Evolutionary conservation across 1,140 invertebrate species (phyloP).

Genomic region (Scaptomyza graminum): DNA sequence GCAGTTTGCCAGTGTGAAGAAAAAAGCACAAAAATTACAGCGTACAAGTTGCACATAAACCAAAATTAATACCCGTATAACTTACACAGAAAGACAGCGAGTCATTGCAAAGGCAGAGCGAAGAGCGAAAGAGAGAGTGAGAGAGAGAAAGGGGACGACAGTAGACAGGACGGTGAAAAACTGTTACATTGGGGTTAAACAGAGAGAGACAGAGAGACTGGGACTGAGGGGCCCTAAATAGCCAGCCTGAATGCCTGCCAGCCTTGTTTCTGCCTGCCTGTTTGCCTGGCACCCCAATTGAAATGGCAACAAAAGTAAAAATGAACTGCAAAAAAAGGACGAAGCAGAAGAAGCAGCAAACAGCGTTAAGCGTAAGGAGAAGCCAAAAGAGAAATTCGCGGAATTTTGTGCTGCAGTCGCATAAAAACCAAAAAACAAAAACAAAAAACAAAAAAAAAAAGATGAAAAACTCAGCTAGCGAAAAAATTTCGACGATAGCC

Average conservation of each 20-base stretch:
- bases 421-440: slow-evolving; percentile 50
- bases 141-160: not conserved
- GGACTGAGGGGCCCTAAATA: slow-evolving; percentile 43
- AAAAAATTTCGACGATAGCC: slow-evolving; percentile 72
- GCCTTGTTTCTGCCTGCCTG: not conserved
- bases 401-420: slow-evolving; percentile 78
- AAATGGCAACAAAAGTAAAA: slow-evolving; percentile 47
- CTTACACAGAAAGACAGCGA: slow-evolving; percentile 52
- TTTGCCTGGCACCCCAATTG: slow-evolving; percentile 23
- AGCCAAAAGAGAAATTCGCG: slow-evolving; percentile 69
- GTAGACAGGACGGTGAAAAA: slow-evolving; percentile 22
- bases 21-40: slow-evolving; percentile 56
- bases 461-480: slow-evolving; percentile 35
- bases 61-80: slow-evolving; percentile 75
- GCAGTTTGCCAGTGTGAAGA: slow-evolving; percentile 15
- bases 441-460: slow-evolving; percentile 7
- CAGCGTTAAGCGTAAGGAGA: slow-evolving; percentile 22
- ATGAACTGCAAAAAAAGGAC: not conserved
- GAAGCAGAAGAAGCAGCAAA: not conserved
- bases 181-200: slow-evolving; percentile 26
- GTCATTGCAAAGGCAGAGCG: not conserved
- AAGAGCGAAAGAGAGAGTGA: slow-evolving; percentile 9
- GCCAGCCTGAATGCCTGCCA: slow-evolving; percentile 12
- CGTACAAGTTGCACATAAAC: slow-evolving; percentile 73
- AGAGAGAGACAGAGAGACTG: slow-evolving; percentile 2